Evolutionary conservation across 2,113 vertebrate genomes (phyloP).

Genomic region (Garra rufa): DNA sequence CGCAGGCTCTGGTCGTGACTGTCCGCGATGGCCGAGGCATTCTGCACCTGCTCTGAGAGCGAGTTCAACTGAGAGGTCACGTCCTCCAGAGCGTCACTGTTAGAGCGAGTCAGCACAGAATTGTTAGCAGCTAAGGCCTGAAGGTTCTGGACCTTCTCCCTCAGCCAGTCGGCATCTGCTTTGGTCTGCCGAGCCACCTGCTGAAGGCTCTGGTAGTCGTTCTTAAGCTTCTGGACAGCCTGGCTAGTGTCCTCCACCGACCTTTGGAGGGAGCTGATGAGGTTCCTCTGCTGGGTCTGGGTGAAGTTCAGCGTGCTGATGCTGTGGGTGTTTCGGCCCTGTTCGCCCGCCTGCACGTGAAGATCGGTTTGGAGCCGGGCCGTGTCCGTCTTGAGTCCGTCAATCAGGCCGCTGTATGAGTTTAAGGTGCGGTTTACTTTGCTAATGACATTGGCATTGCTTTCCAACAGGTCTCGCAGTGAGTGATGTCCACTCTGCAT

Average conservation of each 20-base stretch:
- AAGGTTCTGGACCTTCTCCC: constrained; percentile 91
- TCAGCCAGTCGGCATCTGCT: constrained; percentile 90
- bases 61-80: constrained; percentile 86
- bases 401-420: constrained; percentile 86
- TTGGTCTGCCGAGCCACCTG: constrained; percentile 86
- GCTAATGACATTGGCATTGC: constrained; percentile 87
- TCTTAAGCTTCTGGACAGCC: constrained; percentile 90
- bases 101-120: constrained; percentile 86
- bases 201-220: constrained; percentile 93
- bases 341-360: constrained; percentile 85
- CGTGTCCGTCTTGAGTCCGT: constrained; percentile 86
- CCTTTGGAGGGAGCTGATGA: constrained; percentile 86
- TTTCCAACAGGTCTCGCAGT: constrained; percentile 86
- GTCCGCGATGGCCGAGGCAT: constrained; percentile 84
- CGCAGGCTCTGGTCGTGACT: constrained; percentile 87
- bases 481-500: constrained; percentile 85
- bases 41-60: constrained; percentile 89
- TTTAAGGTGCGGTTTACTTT: constrained; percentile 89
- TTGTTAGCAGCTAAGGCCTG: constrained; percentile 90
- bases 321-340: constrained; percentile 81
- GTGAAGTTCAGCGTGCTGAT: constrained; percentile 90
- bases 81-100: constrained; percentile 90
- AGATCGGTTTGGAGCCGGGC: constrained; percentile 86
- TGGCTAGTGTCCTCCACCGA: constrained; percentile 90
- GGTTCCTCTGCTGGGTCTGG: constrained; percentile 88